phyloP scores from a whole-genome alignment of 2,113 vertebrate genomes.

The Leiothrix lutea region DNA sequence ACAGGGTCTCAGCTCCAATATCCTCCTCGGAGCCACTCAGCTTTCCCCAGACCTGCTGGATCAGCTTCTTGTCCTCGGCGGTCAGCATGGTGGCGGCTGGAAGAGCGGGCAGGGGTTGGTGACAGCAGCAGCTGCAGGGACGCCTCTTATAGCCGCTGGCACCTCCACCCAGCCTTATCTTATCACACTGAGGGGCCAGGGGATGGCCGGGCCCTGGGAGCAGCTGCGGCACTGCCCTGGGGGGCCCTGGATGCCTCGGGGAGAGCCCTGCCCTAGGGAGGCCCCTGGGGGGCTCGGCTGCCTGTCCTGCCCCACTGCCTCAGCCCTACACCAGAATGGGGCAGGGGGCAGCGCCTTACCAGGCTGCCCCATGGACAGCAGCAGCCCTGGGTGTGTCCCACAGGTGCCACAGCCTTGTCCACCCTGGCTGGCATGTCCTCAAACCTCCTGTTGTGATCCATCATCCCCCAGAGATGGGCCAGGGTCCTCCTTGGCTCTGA shows the following conservation, averaged over 20 bases:
- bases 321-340: neutral
- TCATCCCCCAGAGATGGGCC: rapidly evolving
- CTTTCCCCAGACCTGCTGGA: conserved; percentile 73
- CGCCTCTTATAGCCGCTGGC: neutral
- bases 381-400: rapidly evolving
- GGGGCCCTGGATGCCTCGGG: neutral
- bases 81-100: conserved; percentile 57
- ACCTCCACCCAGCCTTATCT: conserved; percentile 2
- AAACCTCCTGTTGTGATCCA: neutral
- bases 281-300: neutral
- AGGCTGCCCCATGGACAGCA: neutral
- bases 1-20: conserved; percentile 65
- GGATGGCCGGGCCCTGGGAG: neutral
- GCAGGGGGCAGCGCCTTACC: neutral
- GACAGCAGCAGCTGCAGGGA: rapidly evolving
- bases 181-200: neutral
- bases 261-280: neutral
- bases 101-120: neutral
- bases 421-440: rapidly evolving
- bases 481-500: neutral
- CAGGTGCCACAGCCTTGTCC: neutral
- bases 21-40: neutral
- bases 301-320: neutral
- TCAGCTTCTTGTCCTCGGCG: conserved; percentile 57
- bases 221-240: rapidly evolving